A percentile compares a stretch with the other conserved stretches of the same genome.
These are phyloP conservation scores for Bos indicus DNA, from an alignment of 2,113 vertebrate species.

Conservation along the genomic window DNA sequence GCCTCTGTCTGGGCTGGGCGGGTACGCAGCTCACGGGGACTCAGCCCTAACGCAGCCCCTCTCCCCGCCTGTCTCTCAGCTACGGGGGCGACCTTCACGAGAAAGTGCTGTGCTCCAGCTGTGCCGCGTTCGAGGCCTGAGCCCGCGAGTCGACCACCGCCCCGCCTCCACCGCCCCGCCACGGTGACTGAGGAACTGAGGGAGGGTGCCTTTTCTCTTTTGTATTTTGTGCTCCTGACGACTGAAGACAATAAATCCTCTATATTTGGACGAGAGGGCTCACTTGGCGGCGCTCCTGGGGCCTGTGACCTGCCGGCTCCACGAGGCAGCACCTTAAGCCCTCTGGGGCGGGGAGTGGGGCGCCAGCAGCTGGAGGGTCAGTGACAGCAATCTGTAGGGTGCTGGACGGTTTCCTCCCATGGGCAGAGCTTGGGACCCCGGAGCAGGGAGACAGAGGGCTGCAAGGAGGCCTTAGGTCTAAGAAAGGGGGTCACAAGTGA, in stretches of 20 bases:
- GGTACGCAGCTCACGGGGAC: background rate
- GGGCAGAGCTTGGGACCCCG: accelerated
- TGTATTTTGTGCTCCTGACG: constrained; percentile 64
- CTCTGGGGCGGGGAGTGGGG: accelerated
- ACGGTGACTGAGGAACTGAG: background rate
- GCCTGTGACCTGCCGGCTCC: background rate
- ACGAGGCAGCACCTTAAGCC: background rate
- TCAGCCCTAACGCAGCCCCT: background rate
- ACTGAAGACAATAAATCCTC: constrained; percentile 55
- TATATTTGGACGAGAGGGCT: constrained; percentile 44
- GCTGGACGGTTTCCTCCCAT: background rate
- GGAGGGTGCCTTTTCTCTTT: constrained; percentile 26
- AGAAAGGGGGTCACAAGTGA: background rate
- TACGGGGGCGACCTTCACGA: constrained; percentile 73
- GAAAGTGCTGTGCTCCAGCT: constrained; percentile 77
- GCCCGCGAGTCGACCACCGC: background rate
- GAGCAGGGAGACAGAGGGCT: background rate
- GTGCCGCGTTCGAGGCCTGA: constrained; percentile 79
- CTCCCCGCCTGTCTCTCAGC: constrained; percentile 42
- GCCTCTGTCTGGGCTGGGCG: accelerated
- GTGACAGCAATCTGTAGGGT: background rate
- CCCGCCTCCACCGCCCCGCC: background rate
- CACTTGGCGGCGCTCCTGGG: background rate
- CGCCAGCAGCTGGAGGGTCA: accelerated
- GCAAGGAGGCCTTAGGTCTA: accelerated